phyloP scores from a whole-genome alignment of 2,113 vertebrate genomes.

The Hemicordylus capensis region DNA sequence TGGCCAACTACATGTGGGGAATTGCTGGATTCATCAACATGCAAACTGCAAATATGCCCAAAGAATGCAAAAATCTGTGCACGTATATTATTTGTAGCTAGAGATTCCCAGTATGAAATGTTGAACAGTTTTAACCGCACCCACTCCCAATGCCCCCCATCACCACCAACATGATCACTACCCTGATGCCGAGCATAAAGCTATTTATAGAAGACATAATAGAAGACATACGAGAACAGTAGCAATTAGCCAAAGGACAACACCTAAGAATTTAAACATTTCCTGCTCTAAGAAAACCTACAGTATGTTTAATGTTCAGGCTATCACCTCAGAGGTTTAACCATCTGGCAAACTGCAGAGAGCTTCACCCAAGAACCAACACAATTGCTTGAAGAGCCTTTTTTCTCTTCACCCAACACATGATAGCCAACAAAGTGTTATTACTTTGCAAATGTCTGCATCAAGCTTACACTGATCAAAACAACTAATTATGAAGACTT shows the following conservation, averaged over 20 bases:
- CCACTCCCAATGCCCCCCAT: neutral
- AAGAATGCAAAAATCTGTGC: neutral
- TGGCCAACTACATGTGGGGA: neutral
- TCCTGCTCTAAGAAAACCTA: constrained; percentile 12
- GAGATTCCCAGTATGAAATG: neutral
- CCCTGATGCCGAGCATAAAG: neutral
- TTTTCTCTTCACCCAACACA: neutral
- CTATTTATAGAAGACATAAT: neutral
- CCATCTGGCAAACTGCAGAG: neutral
- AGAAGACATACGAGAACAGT: constrained; percentile 40
- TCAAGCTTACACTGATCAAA: neutral
- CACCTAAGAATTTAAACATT: constrained; percentile 28
- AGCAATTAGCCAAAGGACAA: neutral
- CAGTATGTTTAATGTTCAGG: neutral
- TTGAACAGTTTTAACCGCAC: constrained; percentile 1
- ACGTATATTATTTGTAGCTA: neutral
- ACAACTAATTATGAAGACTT: neutral
- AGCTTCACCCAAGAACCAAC: neutral
- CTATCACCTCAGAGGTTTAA: neutral
- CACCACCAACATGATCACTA: neutral
- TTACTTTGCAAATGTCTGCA: neutral
- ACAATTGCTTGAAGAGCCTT: neutral
- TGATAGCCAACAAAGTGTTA: constrained; percentile 4
- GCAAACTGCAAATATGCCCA: neutral
- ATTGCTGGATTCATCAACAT: neutral